Base-by-base conservation (phyloP, 2,797 vertebrate genomes). In the Anableps anableps region DNA sequence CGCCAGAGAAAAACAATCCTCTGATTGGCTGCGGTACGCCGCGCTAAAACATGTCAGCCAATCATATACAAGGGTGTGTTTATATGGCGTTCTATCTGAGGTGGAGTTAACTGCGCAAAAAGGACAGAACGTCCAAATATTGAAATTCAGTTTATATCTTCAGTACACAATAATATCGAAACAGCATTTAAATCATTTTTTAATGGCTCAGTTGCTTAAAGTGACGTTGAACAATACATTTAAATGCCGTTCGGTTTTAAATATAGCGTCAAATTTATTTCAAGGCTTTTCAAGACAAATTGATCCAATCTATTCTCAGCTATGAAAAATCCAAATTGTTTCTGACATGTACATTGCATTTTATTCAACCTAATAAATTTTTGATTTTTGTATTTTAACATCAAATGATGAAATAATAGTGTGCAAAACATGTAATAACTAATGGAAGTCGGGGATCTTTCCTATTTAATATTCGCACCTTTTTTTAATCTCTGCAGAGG, bases 41-140 rank as follows among this genome's bases (percentile, higher is more conserved):
- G 96, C 95, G 96, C 95, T 94, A 92, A 96, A 96, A 94, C 41
- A 53, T 76, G 60, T 83, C 80, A 2, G 62, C 96, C 96, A 96
- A 96, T 96, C 88, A 85, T 0, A 0, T 4, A 2, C 72, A 85
- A 81, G 83, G 88, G 89, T 88, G 92, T 94, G 94, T 92, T 92
- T 84, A 88, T 84, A 75, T 4, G 50, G 51, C 66, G 26, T 62
- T 74, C 79, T 19, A 8, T 26, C 74, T 50, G 70, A 31, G 62
- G 79, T 13, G 79, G 45, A 73, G 9, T 4, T 23, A 80, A 80
- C 68, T 89, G 86, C 83, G 85, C 86, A 89, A 80, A 70, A 9
- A 77, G 68, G 68, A 71, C 68, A 71, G 13, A 17, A 29, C 41
- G 68, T 71, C 68, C 68, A 71, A 71, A 47, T 71, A 47, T 45